Conservation (phyloP, 2,113 vertebrate genomes). For the Todiramphus chloris region DNA sequence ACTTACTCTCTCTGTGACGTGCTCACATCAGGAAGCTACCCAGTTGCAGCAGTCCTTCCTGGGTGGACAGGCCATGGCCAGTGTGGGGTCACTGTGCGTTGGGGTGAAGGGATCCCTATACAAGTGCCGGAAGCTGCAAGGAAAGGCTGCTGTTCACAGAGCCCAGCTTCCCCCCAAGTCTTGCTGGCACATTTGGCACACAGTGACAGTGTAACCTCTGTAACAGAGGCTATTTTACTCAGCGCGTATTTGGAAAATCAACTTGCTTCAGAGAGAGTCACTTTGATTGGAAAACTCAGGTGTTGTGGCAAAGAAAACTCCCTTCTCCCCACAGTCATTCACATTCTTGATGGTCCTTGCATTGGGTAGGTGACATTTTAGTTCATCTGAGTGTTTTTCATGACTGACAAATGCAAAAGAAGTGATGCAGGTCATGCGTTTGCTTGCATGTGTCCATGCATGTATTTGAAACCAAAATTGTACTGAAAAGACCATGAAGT, state of each 20-base stretch:
- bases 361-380: accelerated
- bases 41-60: background rate
- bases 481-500: background rate
- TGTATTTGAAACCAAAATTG: background rate
- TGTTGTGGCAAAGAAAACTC: background rate
- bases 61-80: accelerated
- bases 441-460: accelerated
- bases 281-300: background rate
- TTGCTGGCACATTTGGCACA: background rate
- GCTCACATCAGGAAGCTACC: background rate
- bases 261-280: background rate
- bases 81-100: background rate
- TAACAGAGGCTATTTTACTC: background rate
- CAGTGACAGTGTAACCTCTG: background rate
- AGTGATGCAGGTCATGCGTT: accelerated
- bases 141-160: background rate
- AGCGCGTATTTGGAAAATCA: background rate
- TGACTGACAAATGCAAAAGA: background rate
- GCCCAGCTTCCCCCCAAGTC: background rate
- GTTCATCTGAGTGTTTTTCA: background rate
- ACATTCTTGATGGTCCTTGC: accelerated
- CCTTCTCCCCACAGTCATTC: background rate
- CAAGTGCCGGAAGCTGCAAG: background rate
- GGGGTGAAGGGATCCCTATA: background rate
- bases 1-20: accelerated